Base-by-base conservation (phyloP, 2,797 vertebrate genomes). In the Telmatherina bonti region DNA sequence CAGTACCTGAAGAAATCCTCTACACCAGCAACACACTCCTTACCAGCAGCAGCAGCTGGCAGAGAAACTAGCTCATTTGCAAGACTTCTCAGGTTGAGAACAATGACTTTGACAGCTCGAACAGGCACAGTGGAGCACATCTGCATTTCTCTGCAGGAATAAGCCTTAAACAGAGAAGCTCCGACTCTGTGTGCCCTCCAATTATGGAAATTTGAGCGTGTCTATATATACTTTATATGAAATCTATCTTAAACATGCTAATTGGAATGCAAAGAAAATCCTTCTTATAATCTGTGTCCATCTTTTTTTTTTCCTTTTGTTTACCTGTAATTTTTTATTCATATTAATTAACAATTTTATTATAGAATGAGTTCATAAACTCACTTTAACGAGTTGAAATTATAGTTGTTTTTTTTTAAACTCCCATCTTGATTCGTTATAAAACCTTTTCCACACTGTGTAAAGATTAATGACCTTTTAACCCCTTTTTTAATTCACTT, bases 31-130 rank as follows among this genome's bases (percentile, higher is more conserved):
- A 84, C 79, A 74, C 79, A 76, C 80, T 73, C 38, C 72, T 72
- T 54, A 70, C 72, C 69, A 68, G 76, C 69, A 18, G 63, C 77
- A 67, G 78, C 88, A 86, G 70, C 81, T 88, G 87, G 78, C 85
- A 84, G 69, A 86, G 84, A 83, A 90, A 90, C 62, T 67, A 79
- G 73, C 78, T 93, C 87, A 91, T 92, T 91, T 92, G 88, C 84
- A 85, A 79, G 85, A 82, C 83, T 88, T 66, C 88, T 90, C 90
- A 80, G 88, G 89, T 88, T 86, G 79, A 89, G 78, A 91, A 91
- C 89, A 92, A 92, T 90, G 88, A 81, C 83, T 89, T n/a, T 92
- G 91, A 92, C 92, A 91, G 91, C 83, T 86, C 6, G 36, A 91
- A 89, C 88, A 88, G 88, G 76, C 84, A 78, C 89, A 76, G 83